Evolutionary conservation across 2,113 vertebrate species (phyloP).

Genomic region (Paracanthobrama guichenoti): DNA sequence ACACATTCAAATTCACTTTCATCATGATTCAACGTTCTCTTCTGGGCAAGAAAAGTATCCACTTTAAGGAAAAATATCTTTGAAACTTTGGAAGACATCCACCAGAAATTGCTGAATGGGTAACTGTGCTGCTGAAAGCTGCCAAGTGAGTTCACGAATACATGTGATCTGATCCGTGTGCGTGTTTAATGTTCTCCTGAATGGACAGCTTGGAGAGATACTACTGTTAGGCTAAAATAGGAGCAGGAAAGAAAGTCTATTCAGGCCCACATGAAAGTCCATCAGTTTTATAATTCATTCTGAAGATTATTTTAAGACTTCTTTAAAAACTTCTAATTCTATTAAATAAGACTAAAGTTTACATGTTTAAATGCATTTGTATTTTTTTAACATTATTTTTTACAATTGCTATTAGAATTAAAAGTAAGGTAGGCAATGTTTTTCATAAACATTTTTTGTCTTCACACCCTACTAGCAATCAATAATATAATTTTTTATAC

Average conservation of each 20-base stretch:
- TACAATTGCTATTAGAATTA: too few relatives aligned
- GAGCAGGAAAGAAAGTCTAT: not conserved
- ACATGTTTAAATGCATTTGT: not conserved
- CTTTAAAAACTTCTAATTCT: not conserved
- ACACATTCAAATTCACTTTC: conserved; percentile 9
- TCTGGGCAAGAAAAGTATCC: not conserved
- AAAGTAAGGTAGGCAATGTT: too few relatives aligned
- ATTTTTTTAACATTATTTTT: too few relatives aligned
- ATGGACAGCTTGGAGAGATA: not conserved
- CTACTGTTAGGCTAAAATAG: not conserved
- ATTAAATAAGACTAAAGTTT: not conserved
- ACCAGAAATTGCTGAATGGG: not conserved
- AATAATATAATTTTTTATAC: too few relatives aligned
- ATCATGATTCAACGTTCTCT: conserved; percentile 6
- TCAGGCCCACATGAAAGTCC: not conserved
- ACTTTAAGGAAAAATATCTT: not conserved
- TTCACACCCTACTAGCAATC: too few relatives aligned
- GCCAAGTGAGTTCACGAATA: not conserved
- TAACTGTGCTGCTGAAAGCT: not conserved
- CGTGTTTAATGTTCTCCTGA: not conserved
- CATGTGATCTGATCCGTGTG: not conserved
- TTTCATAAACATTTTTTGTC: too few relatives aligned
- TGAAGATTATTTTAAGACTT: not conserved
- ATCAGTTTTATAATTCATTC: not conserved
- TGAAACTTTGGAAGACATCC: not conserved